Conservation (phyloP, 2,888 invertebrate species). For the Mesorhabditis spiculigera region DNA sequence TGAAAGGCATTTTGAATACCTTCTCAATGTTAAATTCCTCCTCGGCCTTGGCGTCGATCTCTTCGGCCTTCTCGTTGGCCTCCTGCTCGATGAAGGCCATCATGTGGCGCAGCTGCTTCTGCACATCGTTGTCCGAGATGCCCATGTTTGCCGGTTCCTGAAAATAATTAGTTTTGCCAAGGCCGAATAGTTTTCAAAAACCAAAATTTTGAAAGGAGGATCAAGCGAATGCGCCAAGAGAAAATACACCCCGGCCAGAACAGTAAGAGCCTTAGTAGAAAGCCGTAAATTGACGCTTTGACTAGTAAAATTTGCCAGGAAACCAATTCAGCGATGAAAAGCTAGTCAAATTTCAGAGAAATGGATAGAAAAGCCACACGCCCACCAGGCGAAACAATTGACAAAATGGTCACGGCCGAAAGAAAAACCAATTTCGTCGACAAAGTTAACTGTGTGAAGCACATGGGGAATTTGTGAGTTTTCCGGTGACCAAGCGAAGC, state of each 20-base stretch:
- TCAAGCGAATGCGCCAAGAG: not conserved
- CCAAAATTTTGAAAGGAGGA: too few species aligned
- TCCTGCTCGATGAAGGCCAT: constrained; percentile 99
- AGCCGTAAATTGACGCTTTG: not conserved
- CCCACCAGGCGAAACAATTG: too few species aligned
- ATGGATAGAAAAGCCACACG: too few species aligned
- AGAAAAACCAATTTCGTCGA: too few species aligned
- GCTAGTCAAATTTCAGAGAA: too few species aligned
- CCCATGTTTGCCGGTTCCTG: constrained; percentile 45
- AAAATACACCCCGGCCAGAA: not conserved
- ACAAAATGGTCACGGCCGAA: too few species aligned
- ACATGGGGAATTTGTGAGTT: too few species aligned
- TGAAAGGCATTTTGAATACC: constrained; percentile 23
- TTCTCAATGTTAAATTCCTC: constrained; percentile 99
- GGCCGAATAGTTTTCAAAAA: not conserved
- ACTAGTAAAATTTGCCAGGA: not conserved
- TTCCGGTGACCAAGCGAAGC: too few species aligned
- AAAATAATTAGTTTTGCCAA: not conserved
- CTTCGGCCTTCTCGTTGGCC: constrained; percentile 99
- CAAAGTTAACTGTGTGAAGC: too few species aligned
- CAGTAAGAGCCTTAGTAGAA: not conserved
- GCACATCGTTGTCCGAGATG: constrained; percentile 58
- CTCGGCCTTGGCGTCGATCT: constrained; percentile 99
- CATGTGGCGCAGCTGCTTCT: constrained; percentile 93
- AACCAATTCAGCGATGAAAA: too few species aligned